phyloP scores from a whole-genome alignment of 2,888 invertebrate genomes.

The Adelognathus sp. region DNA sequence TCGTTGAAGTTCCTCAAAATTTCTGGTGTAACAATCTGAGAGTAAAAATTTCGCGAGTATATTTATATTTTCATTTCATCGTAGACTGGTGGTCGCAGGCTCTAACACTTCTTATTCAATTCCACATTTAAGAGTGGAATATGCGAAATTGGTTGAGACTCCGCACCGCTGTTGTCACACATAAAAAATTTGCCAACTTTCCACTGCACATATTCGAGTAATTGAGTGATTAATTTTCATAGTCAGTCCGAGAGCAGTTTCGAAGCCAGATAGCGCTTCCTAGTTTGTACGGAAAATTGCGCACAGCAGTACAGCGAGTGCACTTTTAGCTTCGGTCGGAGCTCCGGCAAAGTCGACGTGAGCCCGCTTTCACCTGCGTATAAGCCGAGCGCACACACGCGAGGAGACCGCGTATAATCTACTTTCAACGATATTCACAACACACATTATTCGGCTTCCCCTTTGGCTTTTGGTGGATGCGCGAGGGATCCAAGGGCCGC shows the following conservation, averaged over 20 bases:
- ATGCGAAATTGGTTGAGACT: too few species aligned
- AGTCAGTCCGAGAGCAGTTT: neutral
- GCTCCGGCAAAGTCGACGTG: neutral
- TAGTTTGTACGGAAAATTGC: neutral
- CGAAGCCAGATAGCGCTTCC: neutral
- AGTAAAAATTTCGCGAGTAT: too few species aligned
- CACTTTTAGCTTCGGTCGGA: neutral
- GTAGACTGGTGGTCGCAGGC: too few species aligned
- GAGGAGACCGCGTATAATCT: neutral
- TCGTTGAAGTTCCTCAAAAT: too few species aligned
- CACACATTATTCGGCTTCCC: constrained; percentile 16
- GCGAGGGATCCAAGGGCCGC: constrained; percentile 9
- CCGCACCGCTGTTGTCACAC: neutral
- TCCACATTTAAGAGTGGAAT: too few species aligned
- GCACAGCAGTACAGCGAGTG: neutral
- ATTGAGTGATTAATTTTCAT: neutral
- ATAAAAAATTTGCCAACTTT: neutral
- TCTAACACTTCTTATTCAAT: too few species aligned
- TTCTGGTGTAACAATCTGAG: too few species aligned
- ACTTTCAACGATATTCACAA: constrained; percentile 33
- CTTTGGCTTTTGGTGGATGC: constrained; percentile 15
- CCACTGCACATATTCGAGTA: neutral
- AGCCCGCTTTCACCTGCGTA: neutral
- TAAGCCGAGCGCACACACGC: neutral
- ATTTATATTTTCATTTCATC: too few species aligned